phyloP scores from a whole-genome alignment of 2,797 vertebrate genomes.

The Jordanella pulchra region DNA sequence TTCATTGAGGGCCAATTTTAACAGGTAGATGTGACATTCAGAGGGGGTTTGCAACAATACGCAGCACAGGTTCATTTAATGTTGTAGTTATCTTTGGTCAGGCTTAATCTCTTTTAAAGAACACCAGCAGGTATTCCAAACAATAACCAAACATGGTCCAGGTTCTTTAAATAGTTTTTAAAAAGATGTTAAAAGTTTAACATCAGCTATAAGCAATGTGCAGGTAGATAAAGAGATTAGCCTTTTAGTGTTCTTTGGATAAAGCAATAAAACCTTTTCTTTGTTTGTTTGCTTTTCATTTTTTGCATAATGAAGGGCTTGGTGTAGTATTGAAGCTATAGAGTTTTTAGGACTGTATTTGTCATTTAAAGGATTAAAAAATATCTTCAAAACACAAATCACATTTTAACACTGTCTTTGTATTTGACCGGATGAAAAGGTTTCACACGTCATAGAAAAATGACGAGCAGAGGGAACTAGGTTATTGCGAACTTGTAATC shows the following conservation, averaged over 20 bases:
- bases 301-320: neutral
- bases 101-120: neutral
- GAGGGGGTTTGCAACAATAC: conserved; percentile 49
- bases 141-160: neutral
- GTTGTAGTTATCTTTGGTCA: conserved; percentile 14
- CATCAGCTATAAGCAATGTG: neutral
- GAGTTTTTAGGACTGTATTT: neutral
- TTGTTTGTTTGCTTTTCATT: neutral
- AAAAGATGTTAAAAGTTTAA: too few species aligned
- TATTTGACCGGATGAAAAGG: too few species aligned
- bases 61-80: conserved; percentile 27
- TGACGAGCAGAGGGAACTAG: neutral
- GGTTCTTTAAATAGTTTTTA: neutral
- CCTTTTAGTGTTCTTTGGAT: neutral
- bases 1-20: conserved; percentile 43
- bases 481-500: too few species aligned
- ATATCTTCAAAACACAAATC: too few species aligned
- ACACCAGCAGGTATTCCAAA: neutral
- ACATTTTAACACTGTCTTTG: too few species aligned
- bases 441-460: neutral
- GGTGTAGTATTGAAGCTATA: neutral
- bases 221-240: neutral
- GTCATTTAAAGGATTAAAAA: too few species aligned
- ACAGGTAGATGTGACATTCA: conserved; percentile 67
- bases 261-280: too few species aligned